Evolutionary conservation across 1,140 invertebrate species (phyloP).

Genomic region (Grapholita molesta): DNA sequence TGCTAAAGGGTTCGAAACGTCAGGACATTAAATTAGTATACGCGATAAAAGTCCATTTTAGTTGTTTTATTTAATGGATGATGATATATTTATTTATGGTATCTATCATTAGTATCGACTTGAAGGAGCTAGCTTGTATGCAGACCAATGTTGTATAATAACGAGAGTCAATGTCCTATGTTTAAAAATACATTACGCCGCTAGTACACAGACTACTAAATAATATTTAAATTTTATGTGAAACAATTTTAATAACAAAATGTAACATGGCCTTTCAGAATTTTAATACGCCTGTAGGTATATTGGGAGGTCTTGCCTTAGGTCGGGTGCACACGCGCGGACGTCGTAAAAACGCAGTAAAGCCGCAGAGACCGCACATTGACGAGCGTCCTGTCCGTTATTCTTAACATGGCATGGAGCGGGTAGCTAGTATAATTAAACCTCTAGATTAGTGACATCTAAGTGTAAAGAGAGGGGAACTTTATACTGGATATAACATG

Average conservation of each 20-base stretch:
- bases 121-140: background rate
- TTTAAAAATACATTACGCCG: background rate
- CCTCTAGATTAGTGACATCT: background rate
- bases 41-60: too few species aligned
- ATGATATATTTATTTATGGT: too few species aligned
- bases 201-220: slow-evolving; percentile 35
- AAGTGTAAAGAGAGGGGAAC: background rate
- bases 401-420: background rate
- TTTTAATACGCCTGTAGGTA: background rate
- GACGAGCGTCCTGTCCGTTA: background rate
- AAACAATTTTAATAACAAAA: background rate
- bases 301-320: slow-evolving; percentile 5
- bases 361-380: background rate
- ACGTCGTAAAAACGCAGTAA: slow-evolving; percentile 12
- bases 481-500: background rate
- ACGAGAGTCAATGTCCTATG: background rate
- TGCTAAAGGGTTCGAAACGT: too few species aligned
- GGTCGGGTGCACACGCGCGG: slow-evolving; percentile 6
- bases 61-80: too few species aligned
- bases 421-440: background rate
- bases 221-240: slow-evolving; percentile 22
- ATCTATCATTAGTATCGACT: too few species aligned
- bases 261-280: background rate
- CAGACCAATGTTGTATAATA: background rate
- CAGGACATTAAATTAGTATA: too few species aligned